A percentile compares a stretch with the other conserved stretches of the same genome.
phyloP scores from a whole-genome alignment of 2,797 vertebrate species.

The Eulemur albifrons region DNA sequence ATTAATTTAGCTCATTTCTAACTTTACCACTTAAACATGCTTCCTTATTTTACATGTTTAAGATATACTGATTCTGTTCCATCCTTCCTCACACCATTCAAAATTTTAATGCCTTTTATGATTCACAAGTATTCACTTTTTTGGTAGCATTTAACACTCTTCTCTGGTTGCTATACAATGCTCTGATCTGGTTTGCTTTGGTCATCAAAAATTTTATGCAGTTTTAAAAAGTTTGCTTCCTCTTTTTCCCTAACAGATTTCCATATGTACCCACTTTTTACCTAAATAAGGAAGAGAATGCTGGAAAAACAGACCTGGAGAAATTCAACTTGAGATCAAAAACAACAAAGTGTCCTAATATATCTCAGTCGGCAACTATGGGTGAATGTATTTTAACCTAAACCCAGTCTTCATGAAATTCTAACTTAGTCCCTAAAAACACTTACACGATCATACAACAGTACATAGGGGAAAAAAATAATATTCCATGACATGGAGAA shows the following conservation, averaged over 20 bases:
- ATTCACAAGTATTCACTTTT: not conserved
- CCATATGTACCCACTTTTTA: not conserved
- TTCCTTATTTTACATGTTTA: not conserved
- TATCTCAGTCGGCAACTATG: not conserved
- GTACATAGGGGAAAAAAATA: not conserved
- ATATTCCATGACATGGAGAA: not conserved
- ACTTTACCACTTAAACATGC: not conserved
- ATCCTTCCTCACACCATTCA: not conserved
- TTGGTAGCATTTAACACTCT: not conserved
- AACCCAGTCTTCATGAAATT: not conserved
- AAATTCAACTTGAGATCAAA: not conserved
- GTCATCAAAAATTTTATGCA: not conserved
- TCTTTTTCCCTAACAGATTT: not conserved
- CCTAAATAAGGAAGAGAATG: not conserved
- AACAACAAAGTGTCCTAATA: not conserved
- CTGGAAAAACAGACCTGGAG: not conserved
- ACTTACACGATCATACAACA: not conserved
- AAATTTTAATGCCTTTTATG: not conserved
- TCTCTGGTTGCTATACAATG: not conserved
- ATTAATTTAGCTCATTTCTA: not conserved
- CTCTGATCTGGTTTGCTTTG: not conserved
- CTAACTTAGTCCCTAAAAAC: not conserved
- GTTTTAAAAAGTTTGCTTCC: not conserved
- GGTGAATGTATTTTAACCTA: not conserved
- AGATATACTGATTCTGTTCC: not conserved